Evolutionary conservation across 2,888 invertebrate genomes (phyloP), one percentile per base, ranked within the genome.

Genomic region (Drosophila trichaetosa): DNA sequence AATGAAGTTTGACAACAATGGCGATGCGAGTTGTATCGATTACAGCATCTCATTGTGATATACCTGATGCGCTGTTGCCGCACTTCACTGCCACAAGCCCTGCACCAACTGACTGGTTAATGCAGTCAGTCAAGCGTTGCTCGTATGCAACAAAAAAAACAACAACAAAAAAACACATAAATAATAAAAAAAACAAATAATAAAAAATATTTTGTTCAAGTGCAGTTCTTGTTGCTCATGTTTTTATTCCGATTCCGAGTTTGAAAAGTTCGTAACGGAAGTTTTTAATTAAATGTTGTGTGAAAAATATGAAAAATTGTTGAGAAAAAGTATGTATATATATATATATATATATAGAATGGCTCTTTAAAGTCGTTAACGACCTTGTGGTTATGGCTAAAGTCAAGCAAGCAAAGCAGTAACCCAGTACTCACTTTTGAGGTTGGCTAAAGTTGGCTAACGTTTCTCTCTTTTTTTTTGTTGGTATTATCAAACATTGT

Each of bases 221-320:
- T 89, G 83, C 74, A 73, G 82, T 87, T 89, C 48, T 66, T 67
- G 68, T 69, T 79, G 59, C 31, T 66, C 69, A 66, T 62, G 24
- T 1, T 16, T 18, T 21, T 53, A 24, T 52, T 58, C 4, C 0
- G 4, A 21, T 18, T 0, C 8, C 27, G 29, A 52, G 52, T 31
- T 68, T 27, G 0, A 24, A 67, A 80, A 68, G 62, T 72, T 53
- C 5, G 5, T 46, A 64, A 72, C 71, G 80, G 68, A 86, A 90
- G 89, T 87, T 83, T 77, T 86, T 88, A 88, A 90, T 86, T 82
- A 80, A 85, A 76, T 76, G 56, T 73, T 62, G 40, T 77, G 65
- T 59, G 69, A 58, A 42, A 52, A 72, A 72, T 70, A 68, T 59
- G 58, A 38, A 60, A 76, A 61, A 46, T 21, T 24, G 21, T 42